These are phyloP conservation scores for Lathamus discolor DNA, from an alignment of 2,113 vertebrate genomes.

Conservation along the genomic window DNA sequence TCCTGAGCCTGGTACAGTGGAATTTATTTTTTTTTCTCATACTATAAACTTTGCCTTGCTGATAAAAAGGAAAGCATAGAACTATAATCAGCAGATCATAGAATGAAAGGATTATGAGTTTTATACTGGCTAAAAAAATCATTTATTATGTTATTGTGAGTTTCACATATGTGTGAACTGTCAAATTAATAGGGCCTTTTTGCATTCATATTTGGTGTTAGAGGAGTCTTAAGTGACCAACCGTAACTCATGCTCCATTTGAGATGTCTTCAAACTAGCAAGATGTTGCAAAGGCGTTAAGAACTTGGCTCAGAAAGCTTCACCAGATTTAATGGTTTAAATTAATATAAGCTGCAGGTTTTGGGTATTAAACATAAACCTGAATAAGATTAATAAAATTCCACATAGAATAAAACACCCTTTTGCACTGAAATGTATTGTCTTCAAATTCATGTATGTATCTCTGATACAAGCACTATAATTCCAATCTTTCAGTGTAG, in stretches of 20 bases:
- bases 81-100: not conserved
- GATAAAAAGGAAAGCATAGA: not conserved
- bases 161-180: not conserved
- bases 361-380: not conserved
- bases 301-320: not conserved
- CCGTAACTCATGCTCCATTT: not conserved
- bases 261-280: not conserved
- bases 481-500: not conserved
- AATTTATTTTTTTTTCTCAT: not conserved
- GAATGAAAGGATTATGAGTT: conserved; percentile 24
- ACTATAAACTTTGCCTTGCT: not conserved
- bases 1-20: not conserved
- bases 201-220: not conserved
- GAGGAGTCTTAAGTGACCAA: not conserved
- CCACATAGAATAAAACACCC: not conserved
- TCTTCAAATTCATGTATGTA: not conserved
- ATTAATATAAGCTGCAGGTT: not conserved
- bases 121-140: not conserved
- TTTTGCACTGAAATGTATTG: not conserved
- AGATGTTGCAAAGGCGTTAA: not conserved
- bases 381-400: not conserved
- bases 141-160: conserved; percentile 14
- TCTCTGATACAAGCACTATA: not conserved
- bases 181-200: not conserved
- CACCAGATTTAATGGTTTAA: not conserved